These are phyloP conservation scores for Drosophila funebris DNA, from an alignment of 1,140 invertebrate genomes.

Conservation along the genomic window DNA sequence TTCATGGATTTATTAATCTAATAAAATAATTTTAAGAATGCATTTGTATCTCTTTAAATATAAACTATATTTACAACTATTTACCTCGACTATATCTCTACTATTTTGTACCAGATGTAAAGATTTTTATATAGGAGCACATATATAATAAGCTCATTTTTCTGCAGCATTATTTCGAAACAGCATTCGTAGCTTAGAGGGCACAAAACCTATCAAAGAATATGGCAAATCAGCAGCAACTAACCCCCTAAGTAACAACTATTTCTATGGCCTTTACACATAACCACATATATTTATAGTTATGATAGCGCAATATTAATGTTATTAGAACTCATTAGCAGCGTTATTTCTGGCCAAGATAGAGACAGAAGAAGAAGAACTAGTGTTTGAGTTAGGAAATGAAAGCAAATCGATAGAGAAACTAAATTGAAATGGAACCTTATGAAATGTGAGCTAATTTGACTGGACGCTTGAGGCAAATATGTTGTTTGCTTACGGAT, in stretches of 20 bases:
- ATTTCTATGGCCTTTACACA: constrained; percentile 41
- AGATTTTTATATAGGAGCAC: too few species aligned
- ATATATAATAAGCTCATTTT: too few species aligned
- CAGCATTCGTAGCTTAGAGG: not conserved
- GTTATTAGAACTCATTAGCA: constrained; percentile 78
- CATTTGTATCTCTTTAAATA: too few species aligned
- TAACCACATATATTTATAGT: constrained; percentile 14
- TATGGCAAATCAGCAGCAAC: constrained; percentile 15
- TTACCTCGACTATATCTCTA: too few species aligned
- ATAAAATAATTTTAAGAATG: too few species aligned
- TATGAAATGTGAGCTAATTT: constrained; percentile 57
- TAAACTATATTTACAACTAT: too few species aligned
- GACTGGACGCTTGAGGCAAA: constrained; percentile 16
- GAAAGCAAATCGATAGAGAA: constrained; percentile 34
- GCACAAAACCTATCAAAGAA: constrained; percentile 8
- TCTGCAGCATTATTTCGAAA: too few species aligned
- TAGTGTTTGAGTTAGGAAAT: not conserved
- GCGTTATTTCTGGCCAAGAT: constrained; percentile 32
- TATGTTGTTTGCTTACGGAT: constrained; percentile 9
- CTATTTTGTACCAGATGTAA: too few species aligned
- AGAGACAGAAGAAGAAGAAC: not conserved
- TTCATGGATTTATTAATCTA: too few species aligned
- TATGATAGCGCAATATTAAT: constrained; percentile 61
- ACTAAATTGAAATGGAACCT: constrained; percentile 7
- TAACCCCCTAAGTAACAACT: constrained; percentile 38